Evolutionary conservation across 2,888 invertebrate genomes (phyloP), one percentile per base, ranked within the genome.

Genomic region (Leucophenga montana): DNA sequence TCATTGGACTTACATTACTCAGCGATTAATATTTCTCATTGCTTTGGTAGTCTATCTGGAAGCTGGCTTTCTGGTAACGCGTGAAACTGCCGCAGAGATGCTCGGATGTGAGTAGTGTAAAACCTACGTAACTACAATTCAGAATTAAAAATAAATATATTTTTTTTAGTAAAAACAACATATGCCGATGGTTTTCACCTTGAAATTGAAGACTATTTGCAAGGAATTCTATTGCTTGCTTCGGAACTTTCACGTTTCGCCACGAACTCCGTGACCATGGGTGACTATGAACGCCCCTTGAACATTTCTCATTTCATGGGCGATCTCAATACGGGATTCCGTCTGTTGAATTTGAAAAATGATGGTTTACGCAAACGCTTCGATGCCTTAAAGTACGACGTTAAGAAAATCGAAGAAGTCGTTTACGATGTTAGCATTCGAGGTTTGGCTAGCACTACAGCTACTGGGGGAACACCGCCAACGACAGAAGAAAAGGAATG

Each of bases 371-470:
- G 97, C 66, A 97, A 96, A 85, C 91, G 95, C 14, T 97, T 94
- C 81, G 97, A 97, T 89, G 94, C 92, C 0, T 89, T 97, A 1
- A 95, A 97, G 77, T 97, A 97, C 85, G 97, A 97, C 85, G 94
- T 97, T 22, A 97, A 97, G 88, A 97, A 97, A 88, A 95, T 97
- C 16, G 97, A 97, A 85, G 96, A 96, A 87, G 94, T 97, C 0
- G 95, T 87, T 0, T 96, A 96, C 82, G 96, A 97, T 85, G 91
- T 97, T 53, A 94, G 94, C 73, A 95, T 96, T 76, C 90, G 96
- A 27, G 95, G 95, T 0, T 89, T 96, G 8, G 90, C 84, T 11
- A 39, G 39, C 39, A 39, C 39, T 8, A 39, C 39, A 39, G 39
- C 39, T 11, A 11, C 39, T 11, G 39, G 39, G 4, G 39, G 39